Conservation (phyloP, 2,113 vertebrate genomes). For the Entelurus aequoreus region DNA sequence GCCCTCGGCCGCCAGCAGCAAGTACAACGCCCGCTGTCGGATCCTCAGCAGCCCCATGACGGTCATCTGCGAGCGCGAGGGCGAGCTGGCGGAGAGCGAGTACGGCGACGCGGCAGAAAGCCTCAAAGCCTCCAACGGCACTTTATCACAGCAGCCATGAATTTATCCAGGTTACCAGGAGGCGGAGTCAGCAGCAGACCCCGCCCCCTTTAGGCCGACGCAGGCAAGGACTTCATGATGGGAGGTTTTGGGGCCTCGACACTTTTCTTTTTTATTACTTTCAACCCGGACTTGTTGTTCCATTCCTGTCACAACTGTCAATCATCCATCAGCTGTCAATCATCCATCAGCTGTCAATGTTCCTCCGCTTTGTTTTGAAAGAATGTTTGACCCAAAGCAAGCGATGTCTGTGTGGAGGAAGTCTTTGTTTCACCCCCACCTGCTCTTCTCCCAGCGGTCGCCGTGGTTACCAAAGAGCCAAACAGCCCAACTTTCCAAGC, state of each 20-base stretch:
- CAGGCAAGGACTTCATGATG: not conserved
- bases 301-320: not conserved
- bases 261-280: not conserved
- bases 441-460: constrained; percentile 59
- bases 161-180: constrained; percentile 23
- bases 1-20: constrained; percentile 93
- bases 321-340: constrained; percentile 6
- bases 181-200: constrained; percentile 27
- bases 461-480: constrained; percentile 72
- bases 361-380: constrained; percentile 59
- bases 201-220: not conserved
- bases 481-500: constrained; percentile 37
- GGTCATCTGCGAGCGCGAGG: constrained; percentile 92
- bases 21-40: constrained; percentile 85
- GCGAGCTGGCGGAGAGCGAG: constrained; percentile 75
- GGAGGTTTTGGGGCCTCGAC: not conserved
- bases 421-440: not conserved
- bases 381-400: constrained; percentile 55
- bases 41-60: constrained; percentile 98
- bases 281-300: not conserved
- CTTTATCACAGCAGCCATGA: constrained; percentile 71
- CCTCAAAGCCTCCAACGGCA: constrained; percentile 65
- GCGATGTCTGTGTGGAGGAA: constrained; percentile 19
- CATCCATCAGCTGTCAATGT: constrained; percentile 58
- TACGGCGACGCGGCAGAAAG: constrained; percentile 55